Conservation (phyloP, 2,888 invertebrate species). For the Caenorhabditis doughertyi region DNA sequence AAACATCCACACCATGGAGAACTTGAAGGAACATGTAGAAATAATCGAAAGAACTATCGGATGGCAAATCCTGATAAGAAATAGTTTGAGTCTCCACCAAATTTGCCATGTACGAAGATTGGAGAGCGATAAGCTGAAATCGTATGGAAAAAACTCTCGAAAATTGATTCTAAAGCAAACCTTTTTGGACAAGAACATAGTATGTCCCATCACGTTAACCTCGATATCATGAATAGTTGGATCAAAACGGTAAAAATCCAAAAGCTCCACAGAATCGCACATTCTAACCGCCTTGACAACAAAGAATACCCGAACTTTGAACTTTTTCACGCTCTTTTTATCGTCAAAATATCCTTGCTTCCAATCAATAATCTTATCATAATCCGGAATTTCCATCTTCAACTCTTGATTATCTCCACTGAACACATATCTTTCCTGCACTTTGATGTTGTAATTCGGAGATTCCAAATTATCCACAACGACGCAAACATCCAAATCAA, state of each 20-base stretch:
- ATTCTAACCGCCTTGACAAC: slow-evolving; percentile 4
- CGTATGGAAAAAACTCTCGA: background rate
- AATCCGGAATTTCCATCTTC: slow-evolving; percentile 17
- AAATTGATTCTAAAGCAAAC: background rate
- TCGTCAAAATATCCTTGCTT: background rate
- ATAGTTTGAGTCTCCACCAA: slow-evolving; percentile 4
- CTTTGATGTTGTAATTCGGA: background rate
- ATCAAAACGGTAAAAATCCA: slow-evolving; percentile 14
- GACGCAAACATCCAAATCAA: background rate
- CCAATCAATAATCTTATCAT: slow-evolving; percentile 6
- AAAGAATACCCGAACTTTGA: background rate
- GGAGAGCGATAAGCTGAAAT: slow-evolving; percentile 20
- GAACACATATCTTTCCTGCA: background rate
- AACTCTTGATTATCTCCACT: background rate
- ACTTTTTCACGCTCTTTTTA: background rate
- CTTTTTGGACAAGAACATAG: slow-evolving; percentile 7
- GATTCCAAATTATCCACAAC: slow-evolving; percentile 8
- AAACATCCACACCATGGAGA: slow-evolving; percentile 19
- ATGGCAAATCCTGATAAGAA: background rate
- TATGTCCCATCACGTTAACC: slow-evolving; percentile 12
- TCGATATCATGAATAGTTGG: slow-evolving; percentile 1
- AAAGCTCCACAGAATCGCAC: slow-evolving; percentile 12
- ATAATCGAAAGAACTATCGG: background rate
- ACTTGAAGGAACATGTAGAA: slow-evolving; percentile 23
- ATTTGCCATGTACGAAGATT: background rate